Conservation (phyloP, 2,888 invertebrate species). For the Thelaira solivaga region DNA sequence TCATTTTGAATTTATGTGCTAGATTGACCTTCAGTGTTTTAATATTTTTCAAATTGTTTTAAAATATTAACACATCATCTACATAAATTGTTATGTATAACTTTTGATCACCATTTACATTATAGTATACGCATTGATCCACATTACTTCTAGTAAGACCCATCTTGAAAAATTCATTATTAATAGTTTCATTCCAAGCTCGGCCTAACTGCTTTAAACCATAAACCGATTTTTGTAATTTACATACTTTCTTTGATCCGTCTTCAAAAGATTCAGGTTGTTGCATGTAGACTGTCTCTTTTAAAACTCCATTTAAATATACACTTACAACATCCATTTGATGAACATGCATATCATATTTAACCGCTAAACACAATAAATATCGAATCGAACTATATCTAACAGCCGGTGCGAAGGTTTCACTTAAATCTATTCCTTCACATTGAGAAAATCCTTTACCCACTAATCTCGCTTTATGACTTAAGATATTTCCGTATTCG, state of each 20-base stretch:
- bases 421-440: conserved; percentile 3
- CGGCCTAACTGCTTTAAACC: too few species aligned
- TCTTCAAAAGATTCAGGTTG: not conserved
- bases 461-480: not conserved
- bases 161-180: not conserved
- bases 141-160: not conserved
- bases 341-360: not conserved
- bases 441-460: not conserved
- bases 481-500: not conserved
- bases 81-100: not conserved
- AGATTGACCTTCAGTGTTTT: too few species aligned
- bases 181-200: not conserved
- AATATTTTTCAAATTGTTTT: not conserved
- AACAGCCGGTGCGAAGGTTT: not conserved
- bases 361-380: not conserved
- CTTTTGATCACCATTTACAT: not conserved
- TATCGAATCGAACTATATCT: not conserved
- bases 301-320: not conserved
- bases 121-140: not conserved
- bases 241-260: not conserved
- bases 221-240: too few species aligned
- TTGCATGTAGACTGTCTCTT: not conserved
- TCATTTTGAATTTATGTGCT: too few species aligned
- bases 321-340: not conserved
- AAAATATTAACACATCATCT: not conserved